Conservation (phyloP, 2,113 vertebrate genomes). For the Epinephelus lanceolatus region DNA sequence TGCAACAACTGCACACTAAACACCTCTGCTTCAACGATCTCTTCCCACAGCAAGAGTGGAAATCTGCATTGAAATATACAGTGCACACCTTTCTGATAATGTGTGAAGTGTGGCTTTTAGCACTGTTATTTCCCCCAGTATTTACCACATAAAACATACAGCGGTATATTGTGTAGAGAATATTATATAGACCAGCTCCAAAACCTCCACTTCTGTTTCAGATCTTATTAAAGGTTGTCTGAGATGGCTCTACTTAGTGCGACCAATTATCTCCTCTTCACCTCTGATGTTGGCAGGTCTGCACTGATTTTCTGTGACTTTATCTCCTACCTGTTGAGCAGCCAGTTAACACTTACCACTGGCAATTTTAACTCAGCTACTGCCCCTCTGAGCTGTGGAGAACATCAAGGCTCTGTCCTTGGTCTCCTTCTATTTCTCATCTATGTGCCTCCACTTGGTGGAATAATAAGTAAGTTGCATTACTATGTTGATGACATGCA, state of each 20-base stretch:
- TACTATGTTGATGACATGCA: neutral
- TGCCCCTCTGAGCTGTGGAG: neutral
- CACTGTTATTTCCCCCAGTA: neutral
- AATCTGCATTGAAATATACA: neutral
- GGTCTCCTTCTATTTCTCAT: neutral
- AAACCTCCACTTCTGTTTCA: neutral
- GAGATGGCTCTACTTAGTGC: too few species aligned
- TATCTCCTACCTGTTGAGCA: neutral
- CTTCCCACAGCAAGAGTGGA: neutral
- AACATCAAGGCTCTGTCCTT: neutral
- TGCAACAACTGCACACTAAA: slow-evolving; percentile 1
- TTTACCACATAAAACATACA: neutral
- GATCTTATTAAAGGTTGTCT: neutral
- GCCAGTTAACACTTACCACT: neutral
- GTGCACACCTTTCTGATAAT: neutral
- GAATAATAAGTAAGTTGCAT: neutral
- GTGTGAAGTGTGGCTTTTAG: neutral
- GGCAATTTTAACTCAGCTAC: neutral
- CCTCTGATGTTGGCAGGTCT: neutral
- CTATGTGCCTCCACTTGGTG: neutral
- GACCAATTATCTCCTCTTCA: neutral
- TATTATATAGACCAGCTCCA: neutral
- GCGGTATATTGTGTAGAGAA: neutral
- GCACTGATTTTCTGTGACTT: neutral
- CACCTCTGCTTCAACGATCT: neutral